Base-by-base conservation (phyloP, 2,888 invertebrate genomes). In the Orthosia incerta region DNA sequence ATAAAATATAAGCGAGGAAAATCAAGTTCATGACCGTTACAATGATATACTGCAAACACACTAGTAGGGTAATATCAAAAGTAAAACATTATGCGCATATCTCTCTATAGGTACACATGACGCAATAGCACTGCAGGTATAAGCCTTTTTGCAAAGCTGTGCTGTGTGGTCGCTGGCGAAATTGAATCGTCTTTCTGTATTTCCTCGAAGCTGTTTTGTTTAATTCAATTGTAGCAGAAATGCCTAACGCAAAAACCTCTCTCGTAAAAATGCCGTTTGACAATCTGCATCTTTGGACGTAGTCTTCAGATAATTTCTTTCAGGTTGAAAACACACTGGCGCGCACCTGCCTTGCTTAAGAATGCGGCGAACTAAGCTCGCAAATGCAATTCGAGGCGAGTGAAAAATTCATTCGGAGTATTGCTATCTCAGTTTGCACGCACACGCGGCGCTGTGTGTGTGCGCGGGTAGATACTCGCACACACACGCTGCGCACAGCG, bases 181-280 rank as follows among this genome's bases (percentile, higher is more conserved):
- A 56, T 71, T 45, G 48, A 71, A 73, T 57, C 39, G n/a, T 57
- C 48, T 39, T 56, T 39, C 71, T 23, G 11, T 50, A 31, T 72
- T 50, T 16, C 48, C 57, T 39, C 13, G 13, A 39, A 23, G 9
- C 39, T 50, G 39, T 73, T 72, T 72, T 50, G 48, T 51, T 51
- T 51, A 66, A 50, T 18, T 51, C 18, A 39, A 16, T 5, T 45
- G 45, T 23, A 16, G 12, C 4, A 39, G 18, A n/a, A 45, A 45
- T 59, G n/a, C 18, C n/a, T 55, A 13, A 5, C 5, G 5, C 2
- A 16, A 4, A 26, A 9, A 26, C 18, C 2, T 31, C 18, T 18
- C 31, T 31, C 7, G 31, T 31, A 31, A 31, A 31, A 31, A 31
- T 7, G 0, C 31, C 31, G 7, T 57, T 4, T 31, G 11, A 12